Evolutionary conservation across 2,888 invertebrate species (phyloP).

Genomic region (Aspidapion aeneum): DNA sequence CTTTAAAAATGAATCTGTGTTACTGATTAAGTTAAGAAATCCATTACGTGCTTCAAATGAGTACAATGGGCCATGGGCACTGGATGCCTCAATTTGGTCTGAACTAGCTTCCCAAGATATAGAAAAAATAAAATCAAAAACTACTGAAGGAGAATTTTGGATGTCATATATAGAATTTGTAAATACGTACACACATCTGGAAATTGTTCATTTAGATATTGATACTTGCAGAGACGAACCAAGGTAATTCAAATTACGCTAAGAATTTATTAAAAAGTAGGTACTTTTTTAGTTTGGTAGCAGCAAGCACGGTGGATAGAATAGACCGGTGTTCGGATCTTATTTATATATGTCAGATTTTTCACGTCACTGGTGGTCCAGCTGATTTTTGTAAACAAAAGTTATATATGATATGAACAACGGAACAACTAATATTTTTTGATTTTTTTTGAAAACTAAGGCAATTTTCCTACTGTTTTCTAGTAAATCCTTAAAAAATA

Average conservation of each 20-base stretch:
- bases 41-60: constrained; percentile 62
- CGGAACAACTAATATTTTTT: too few species aligned
- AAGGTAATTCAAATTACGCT: constrained; percentile 12
- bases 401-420: too few species aligned
- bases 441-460: too few species aligned
- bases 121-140: constrained; percentile 62
- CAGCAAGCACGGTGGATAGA: too few species aligned
- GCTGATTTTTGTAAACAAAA: too few species aligned
- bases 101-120: constrained; percentile 70
- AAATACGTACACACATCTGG: constrained; percentile 76
- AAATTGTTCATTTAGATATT: constrained; percentile 56
- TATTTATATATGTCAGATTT: too few species aligned
- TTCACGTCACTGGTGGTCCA: too few species aligned
- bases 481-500: too few species aligned
- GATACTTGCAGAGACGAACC: constrained; percentile 85
- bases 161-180: constrained; percentile 81
- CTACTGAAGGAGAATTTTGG: constrained; percentile 52
- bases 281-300: too few species aligned
- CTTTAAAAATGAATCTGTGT: constrained; percentile 65
- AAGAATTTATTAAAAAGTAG: too few species aligned
- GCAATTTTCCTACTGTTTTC: too few species aligned
- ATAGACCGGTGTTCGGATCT: too few species aligned
- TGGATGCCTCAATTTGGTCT: constrained; percentile 71
- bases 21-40: constrained; percentile 67
- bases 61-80: constrained; percentile 68